Percentiles rank a stretch among this genome's conserved stretches.
phyloP scores from a whole-genome alignment of 1,140 invertebrate species.

The Diachasma alloeum region DNA sequence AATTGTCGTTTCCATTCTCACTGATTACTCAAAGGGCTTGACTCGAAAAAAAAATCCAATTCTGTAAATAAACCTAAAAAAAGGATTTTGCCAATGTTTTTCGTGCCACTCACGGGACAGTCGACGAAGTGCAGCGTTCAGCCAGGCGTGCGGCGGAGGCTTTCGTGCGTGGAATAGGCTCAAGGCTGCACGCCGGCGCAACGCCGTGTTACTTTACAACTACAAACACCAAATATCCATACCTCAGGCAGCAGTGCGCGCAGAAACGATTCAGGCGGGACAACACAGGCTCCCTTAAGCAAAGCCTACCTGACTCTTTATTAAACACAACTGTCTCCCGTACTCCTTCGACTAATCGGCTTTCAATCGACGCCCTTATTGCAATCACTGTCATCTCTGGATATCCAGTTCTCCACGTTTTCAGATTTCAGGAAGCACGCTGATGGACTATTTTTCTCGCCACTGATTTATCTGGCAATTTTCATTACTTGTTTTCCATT shows the following conservation, averaged over 20 bases:
- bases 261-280: neutral
- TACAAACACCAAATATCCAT: slow-evolving; percentile 29
- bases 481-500: neutral
- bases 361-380: neutral
- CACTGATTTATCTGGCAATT: neutral
- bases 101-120: slow-evolving; percentile 13
- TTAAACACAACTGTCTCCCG: neutral
- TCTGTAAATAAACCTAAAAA: neutral
- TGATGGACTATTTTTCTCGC: no score
- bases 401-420: no score
- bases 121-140: slow-evolving; percentile 49
- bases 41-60: neutral
- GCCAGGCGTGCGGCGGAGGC: slow-evolving; percentile 60
- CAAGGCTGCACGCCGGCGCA: slow-evolving; percentile 61
- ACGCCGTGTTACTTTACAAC: slow-evolving; percentile 44
- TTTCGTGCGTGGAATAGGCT: slow-evolving; percentile 67
- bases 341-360: neutral
- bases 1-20: no score
- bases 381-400: neutral
- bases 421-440: no score
- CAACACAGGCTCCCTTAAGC: neutral
- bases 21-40: neutral
- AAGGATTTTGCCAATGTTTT: slow-evolving; percentile 7
- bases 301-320: neutral
- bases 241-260: neutral